phyloP scores from a whole-genome alignment of 2,888 invertebrate species.

The Diploptera punctata region DNA sequence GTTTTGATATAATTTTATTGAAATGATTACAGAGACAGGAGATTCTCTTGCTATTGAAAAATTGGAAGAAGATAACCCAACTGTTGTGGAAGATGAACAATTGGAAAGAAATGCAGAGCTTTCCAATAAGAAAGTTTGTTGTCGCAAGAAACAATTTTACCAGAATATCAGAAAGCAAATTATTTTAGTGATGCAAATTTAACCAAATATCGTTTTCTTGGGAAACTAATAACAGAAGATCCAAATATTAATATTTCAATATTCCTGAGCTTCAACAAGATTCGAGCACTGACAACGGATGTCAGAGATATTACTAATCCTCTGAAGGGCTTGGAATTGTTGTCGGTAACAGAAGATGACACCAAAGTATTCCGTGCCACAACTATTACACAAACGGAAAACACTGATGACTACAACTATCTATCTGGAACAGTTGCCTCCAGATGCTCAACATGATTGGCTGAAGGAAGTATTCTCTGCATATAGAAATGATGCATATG shows the following conservation, averaged over 20 bases:
- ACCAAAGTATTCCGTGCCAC: conserved; percentile 68
- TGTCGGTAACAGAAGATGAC: conserved; percentile 76
- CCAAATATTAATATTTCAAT: conserved; percentile 72
- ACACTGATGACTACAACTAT: conserved; percentile 76
- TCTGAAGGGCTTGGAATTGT: conserved; percentile 70
- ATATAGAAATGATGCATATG: conserved; percentile 84
- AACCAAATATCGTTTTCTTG: conserved; percentile 85
- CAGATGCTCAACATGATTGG: conserved; percentile 83
- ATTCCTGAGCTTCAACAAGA: conserved; percentile 85
- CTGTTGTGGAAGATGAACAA: conserved; percentile 1
- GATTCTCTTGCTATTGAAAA: too few species aligned
- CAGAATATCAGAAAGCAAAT: conserved; percentile 81
- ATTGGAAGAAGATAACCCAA: conserved; percentile 22
- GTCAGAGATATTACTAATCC: conserved; percentile 77
- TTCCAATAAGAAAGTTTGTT: conserved; percentile 60
- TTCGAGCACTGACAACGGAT: conserved; percentile 71
- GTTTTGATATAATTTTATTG: too few species aligned
- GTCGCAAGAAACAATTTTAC: conserved; percentile 77
- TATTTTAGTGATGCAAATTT: conserved; percentile 94
- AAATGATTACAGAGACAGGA: too few species aligned
- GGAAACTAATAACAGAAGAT: conserved; percentile 69
- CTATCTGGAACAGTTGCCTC: conserved; percentile 79
- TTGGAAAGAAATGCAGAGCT: not conserved
- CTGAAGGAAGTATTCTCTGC: conserved; percentile 77
- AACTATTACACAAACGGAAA: conserved; percentile 64